Conservation (phyloP, 2,797 vertebrate species). For the Myripristis murdjan region DNA sequence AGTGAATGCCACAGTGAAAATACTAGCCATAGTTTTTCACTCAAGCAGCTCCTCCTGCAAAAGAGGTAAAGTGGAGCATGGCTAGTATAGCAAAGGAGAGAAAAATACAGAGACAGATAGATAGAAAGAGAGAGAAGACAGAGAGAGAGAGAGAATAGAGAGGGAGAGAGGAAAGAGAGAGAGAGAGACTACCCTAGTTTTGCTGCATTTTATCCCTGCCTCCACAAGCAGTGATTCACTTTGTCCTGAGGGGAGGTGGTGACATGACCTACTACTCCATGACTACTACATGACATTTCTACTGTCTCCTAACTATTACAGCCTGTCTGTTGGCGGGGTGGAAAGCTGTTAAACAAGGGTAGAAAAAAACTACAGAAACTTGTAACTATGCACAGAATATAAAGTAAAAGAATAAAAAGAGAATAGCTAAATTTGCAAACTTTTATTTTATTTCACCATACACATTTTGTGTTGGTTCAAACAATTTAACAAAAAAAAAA, state of each 20-base stretch:
- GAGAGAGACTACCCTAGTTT: conserved; percentile 16
- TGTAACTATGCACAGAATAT: neutral
- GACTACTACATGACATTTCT: conserved; percentile 60
- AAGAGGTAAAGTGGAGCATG: conserved; percentile 11
- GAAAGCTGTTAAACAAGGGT: conserved; percentile 22
- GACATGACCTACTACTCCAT: conserved; percentile 54
- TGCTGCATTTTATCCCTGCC: conserved; percentile 45
- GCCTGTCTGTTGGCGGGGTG: conserved; percentile 19
- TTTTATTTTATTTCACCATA: neutral
- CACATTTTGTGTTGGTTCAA: neutral
- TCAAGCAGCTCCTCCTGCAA: conserved; percentile 41
- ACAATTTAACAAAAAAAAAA: too few relatives aligned
- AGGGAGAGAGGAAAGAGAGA: conserved; percentile 2
- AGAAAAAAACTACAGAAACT: neutral
- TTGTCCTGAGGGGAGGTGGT: conserved; percentile 46
- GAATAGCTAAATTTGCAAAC: neutral
- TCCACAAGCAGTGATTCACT: conserved; percentile 62
- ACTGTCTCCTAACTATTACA: conserved; percentile 47
- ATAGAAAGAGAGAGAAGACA: neutral
- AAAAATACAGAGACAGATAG: too few relatives aligned
- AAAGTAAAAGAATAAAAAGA: neutral
- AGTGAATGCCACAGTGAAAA: conserved; percentile 60
- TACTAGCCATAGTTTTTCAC: conserved; percentile 70
- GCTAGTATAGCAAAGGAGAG: neutral
- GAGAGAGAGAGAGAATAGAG: neutral